Evolutionary conservation across 2,113 vertebrate species (phyloP).

Genomic region (Neodontobutis hainanensis): DNA sequence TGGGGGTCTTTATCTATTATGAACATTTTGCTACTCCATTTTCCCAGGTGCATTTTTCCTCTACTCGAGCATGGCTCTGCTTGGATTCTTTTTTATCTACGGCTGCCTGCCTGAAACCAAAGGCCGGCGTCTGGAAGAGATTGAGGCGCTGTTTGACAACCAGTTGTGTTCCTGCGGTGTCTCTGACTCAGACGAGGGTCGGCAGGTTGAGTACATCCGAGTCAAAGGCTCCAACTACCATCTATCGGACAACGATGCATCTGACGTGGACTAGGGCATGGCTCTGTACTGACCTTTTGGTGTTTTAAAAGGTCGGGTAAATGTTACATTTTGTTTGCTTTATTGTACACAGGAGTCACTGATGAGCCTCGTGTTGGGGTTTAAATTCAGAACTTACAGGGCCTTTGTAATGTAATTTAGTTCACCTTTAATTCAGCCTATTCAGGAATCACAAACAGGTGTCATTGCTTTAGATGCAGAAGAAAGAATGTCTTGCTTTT

Average conservation of each 20-base stretch:
- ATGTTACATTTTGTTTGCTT: slow-evolving; percentile 9
- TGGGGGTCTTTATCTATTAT: slow-evolving; percentile 3
- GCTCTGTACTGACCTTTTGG: slow-evolving; percentile 1
- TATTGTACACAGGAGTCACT: slow-evolving; percentile 18
- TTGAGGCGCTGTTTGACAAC: slow-evolving; percentile 93
- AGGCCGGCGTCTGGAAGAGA: slow-evolving; percentile 93
- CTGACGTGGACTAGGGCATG: slow-evolving; percentile 88
- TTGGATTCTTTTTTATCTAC: slow-evolving; percentile 91
- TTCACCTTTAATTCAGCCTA: slow-evolving; percentile 24
- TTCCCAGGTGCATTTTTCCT: slow-evolving; percentile 94
- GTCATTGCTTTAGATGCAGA: slow-evolving; percentile 3
- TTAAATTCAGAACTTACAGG: slow-evolving; percentile 8
- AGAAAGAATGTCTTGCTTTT: slow-evolving; percentile 18
- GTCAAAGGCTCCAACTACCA: slow-evolving; percentile 99
- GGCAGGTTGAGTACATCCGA: slow-evolving; percentile 97
- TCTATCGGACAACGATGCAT: slow-evolving; percentile 97
- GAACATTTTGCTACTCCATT: slow-evolving; percentile 29
- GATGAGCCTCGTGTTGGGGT: slow-evolving; percentile 13
- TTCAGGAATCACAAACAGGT: slow-evolving; percentile 26
- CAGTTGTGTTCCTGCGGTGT: slow-evolving; percentile 92
- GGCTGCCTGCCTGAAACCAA: slow-evolving; percentile 98
- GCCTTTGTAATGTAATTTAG: slow-evolving; percentile 14
- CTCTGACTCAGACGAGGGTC: slow-evolving; percentile 91
- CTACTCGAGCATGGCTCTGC: slow-evolving; percentile 87
- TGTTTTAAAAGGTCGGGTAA: not conserved